phyloP scores from a whole-genome alignment of 2,888 invertebrate species.

The Slavum lentiscoides region DNA sequence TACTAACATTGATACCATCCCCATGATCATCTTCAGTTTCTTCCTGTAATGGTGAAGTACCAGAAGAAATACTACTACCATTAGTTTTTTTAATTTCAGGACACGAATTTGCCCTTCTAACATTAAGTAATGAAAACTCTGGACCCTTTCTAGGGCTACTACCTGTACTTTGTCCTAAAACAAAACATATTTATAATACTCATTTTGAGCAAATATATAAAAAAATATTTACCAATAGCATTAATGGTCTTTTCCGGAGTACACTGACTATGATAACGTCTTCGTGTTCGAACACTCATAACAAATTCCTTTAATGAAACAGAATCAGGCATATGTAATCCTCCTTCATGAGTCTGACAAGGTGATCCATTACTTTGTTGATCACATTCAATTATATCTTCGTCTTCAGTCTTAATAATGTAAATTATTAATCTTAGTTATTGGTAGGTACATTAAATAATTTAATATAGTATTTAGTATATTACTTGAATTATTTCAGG shows the following conservation, averaged over 20 bases:
- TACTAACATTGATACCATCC: slow-evolving; percentile 58
- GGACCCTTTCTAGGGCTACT: slow-evolving; percentile 62
- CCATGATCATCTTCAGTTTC: slow-evolving; percentile 53
- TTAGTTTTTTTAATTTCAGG: slow-evolving; percentile 66
- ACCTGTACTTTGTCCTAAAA: slow-evolving; percentile 58
- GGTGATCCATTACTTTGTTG: slow-evolving; percentile 60
- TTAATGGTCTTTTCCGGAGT: slow-evolving; percentile 47
- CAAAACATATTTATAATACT: slow-evolving; percentile 2
- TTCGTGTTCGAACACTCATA: slow-evolving; percentile 63
- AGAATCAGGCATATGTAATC: slow-evolving; percentile 67
- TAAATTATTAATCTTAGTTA: not conserved
- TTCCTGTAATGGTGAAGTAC: slow-evolving; percentile 50
- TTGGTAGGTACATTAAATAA: not conserved
- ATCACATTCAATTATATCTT: slow-evolving; percentile 58
- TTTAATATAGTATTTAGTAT: slow-evolving; percentile 1
- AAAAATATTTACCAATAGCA: slow-evolving; percentile 32
- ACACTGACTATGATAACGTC: slow-evolving; percentile 70
- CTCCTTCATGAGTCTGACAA: slow-evolving; percentile 63
- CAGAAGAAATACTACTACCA: slow-evolving; percentile 43
- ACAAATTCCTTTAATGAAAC: slow-evolving; percentile 65
- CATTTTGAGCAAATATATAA: not conserved
- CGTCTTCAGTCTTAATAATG: slow-evolving; percentile 55
- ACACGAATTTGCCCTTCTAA: slow-evolving; percentile 70
- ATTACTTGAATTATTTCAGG: slow-evolving; percentile 42
- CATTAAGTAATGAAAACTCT: slow-evolving; percentile 58